These are phyloP conservation scores for Chrysocyon brachyurus DNA, from an alignment of 2,797 vertebrate genomes.

Conservation along the genomic window DNA sequence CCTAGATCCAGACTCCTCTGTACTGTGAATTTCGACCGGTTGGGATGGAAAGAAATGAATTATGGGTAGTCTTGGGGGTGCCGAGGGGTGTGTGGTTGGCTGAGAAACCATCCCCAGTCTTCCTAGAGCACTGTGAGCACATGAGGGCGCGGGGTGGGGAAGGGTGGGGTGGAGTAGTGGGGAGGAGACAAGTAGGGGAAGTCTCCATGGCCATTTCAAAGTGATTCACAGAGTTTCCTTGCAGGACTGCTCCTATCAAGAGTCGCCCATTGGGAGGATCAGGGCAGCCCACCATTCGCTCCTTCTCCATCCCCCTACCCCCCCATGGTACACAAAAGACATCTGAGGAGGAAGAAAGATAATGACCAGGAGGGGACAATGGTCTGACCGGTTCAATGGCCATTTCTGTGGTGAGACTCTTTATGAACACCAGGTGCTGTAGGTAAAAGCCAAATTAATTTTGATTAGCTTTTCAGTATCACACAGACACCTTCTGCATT, in stretches of 20 bases:
- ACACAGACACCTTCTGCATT: slow-evolving; percentile 52
- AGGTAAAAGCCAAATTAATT: slow-evolving; percentile 73
- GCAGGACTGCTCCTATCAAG: not conserved
- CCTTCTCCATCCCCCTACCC: not conserved
- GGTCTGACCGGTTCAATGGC: not conserved
- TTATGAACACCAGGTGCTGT: slow-evolving; percentile 74
- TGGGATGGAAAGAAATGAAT: not conserved
- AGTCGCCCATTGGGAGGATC: not conserved
- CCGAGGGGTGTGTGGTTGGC: not conserved
- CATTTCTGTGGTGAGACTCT: slow-evolving; percentile 55
- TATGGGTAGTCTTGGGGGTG: not conserved
- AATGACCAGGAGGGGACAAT: not conserved
- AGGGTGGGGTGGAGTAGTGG: not conserved
- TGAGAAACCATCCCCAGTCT: not conserved
- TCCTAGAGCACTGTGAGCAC: not conserved
- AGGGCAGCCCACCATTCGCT: not conserved
- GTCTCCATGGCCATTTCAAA: not conserved
- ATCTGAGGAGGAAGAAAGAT: not conserved
- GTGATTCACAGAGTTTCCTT: not conserved
- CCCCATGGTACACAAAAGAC: not conserved
- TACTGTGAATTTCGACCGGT: not conserved
- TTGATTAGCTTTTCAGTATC: slow-evolving; percentile 67
- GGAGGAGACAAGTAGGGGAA: not conserved
- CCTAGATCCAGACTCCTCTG: not conserved
- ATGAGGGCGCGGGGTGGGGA: not conserved